Evolutionary conservation across 2,888 invertebrate genomes (phyloP).

Genomic region (Drosophila longiperda): DNA sequence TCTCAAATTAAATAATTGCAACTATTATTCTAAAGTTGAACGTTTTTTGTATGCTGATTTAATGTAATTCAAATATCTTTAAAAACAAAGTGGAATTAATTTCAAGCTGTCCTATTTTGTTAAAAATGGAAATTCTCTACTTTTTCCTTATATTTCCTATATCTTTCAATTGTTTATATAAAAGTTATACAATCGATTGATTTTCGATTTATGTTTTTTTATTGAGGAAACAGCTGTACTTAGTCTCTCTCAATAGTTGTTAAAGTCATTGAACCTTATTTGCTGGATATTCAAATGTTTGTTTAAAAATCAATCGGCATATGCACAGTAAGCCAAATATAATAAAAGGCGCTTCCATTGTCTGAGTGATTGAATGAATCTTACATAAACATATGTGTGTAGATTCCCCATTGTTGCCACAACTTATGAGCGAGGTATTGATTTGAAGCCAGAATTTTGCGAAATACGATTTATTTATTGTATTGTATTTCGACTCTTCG

Average conservation of each 20-base stretch:
- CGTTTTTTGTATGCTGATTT: not conserved
- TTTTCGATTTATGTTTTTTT: not conserved
- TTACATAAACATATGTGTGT: not conserved
- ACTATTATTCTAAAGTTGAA: not conserved
- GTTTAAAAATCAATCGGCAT: constrained; percentile 27
- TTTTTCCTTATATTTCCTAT: not conserved
- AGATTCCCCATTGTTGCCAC: not conserved
- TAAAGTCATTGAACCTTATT: constrained; percentile 24
- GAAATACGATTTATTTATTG: constrained; percentile 13
- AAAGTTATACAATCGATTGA: not conserved
- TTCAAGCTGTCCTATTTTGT: not conserved
- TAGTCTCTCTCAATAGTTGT: not conserved
- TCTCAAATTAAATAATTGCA: not conserved
- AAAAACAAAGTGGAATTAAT: not conserved
- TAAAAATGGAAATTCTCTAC: not conserved
- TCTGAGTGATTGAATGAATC: constrained; percentile 7
- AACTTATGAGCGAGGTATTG: constrained; percentile 26
- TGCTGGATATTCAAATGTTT: constrained; percentile 3
- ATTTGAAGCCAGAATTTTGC: constrained; percentile 24
- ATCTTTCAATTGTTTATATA: not conserved
- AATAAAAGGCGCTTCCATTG: constrained; percentile 9
- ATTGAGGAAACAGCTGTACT: constrained; percentile 4
- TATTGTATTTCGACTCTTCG: constrained; percentile 27
- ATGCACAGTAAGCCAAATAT: constrained; percentile 18
- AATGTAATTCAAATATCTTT: not conserved